Conservation (phyloP, 2,113 vertebrate species). For the Greenwoodochromis staneri region DNA sequence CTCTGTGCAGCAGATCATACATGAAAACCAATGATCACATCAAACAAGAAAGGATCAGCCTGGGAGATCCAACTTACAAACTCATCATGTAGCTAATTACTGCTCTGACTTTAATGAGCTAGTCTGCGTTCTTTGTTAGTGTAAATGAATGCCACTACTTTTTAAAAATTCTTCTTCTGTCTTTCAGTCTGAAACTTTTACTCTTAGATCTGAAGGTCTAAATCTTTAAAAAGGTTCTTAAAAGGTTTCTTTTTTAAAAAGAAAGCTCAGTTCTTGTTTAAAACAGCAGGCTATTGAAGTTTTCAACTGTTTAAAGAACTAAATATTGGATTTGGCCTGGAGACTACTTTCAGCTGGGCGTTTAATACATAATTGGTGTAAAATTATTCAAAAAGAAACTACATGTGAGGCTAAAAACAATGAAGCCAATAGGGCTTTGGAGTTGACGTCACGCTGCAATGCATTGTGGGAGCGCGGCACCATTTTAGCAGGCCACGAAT, state of each 20-base stretch:
- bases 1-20: background rate
- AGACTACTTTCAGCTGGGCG: background rate
- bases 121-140: background rate
- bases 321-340: background rate
- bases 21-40: background rate
- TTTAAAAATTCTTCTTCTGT: background rate
- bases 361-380: background rate
- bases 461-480: background rate
- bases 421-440: background rate
- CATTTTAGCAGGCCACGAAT: background rate
- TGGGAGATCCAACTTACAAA: background rate
- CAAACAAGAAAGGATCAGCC: background rate
- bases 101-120: background rate
- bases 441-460: rapidly evolving
- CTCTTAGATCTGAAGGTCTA: background rate
- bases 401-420: background rate
- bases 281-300: background rate
- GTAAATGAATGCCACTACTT: background rate
- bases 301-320: background rate
- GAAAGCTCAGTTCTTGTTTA: background rate
- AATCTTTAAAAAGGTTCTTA: background rate
- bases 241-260: background rate
- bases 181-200: background rate
- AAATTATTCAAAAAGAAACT: background rate
- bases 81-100: background rate